These are phyloP conservation scores for Sardinella longiceps DNA, from an alignment of 2,797 vertebrate genomes.

Conservation along the genomic window DNA sequence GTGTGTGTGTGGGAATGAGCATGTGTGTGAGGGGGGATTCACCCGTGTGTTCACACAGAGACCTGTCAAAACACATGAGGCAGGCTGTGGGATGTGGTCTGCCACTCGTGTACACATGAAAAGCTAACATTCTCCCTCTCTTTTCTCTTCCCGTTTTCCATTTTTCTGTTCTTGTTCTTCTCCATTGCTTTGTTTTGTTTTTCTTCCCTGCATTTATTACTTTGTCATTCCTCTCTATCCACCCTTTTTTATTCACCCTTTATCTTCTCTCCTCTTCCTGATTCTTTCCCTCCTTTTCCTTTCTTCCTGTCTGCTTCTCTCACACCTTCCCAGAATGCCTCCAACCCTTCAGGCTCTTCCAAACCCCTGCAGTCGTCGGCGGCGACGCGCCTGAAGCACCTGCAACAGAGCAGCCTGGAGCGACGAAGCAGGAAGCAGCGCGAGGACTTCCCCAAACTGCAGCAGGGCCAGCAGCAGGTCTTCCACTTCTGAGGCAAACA, in stretches of 20 bases:
- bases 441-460: slow-evolving; percentile 90
- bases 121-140: neutral
- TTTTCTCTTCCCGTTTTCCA: neutral
- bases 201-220: neutral
- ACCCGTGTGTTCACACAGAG: neutral
- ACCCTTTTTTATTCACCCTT: neutral
- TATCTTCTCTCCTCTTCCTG: neutral
- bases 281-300: neutral
- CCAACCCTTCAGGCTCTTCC: slow-evolving; percentile 80
- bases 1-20: neutral
- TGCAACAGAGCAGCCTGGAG: slow-evolving; percentile 89
- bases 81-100: neutral
- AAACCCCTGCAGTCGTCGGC: slow-evolving; percentile 84
- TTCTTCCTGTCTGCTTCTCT: neutral
- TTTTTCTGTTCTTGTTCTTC: neutral
- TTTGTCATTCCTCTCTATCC: neutral
- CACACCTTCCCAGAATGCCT: slow-evolving; percentile 75
- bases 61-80: slow-evolving; percentile 33
- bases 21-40: neutral
- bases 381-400: slow-evolving; percentile 86
- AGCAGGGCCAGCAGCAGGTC: slow-evolving; percentile 97
- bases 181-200: neutral
- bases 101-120: neutral
- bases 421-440: slow-evolving; percentile 86
- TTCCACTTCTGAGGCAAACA: slow-evolving; percentile 71